Evolutionary conservation across 2,113 vertebrate species (phyloP).

Genomic region (Bos taurus): DNA sequence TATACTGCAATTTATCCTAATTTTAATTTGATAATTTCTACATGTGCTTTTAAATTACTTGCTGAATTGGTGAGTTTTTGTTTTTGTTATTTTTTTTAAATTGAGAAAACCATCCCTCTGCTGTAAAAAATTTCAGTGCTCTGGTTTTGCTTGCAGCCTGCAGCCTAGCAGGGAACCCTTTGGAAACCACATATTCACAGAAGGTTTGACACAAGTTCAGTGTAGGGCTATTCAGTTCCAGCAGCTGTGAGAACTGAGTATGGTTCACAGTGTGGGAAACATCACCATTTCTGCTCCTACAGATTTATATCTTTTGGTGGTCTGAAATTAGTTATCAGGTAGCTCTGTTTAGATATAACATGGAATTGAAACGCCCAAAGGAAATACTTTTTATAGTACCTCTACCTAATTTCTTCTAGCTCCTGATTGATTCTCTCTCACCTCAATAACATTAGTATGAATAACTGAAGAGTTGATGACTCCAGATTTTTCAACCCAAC

Average conservation of each 20-base stretch:
- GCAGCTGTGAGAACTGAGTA: background rate
- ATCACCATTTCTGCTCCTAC: background rate
- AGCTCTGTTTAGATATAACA: background rate
- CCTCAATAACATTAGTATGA: background rate
- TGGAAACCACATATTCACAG: background rate
- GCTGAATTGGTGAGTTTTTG: conserved; percentile 21
- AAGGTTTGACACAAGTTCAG: background rate
- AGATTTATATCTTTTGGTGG: background rate
- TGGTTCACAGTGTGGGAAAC: background rate
- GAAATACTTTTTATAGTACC: background rate
- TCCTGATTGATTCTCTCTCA: background rate
- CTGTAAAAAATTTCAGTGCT: background rate
- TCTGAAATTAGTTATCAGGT: background rate
- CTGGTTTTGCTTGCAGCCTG: background rate
- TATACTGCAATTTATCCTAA: background rate
- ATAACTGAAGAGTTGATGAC: background rate
- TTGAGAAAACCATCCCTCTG: background rate
- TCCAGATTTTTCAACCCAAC: background rate
- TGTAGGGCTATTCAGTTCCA: background rate
- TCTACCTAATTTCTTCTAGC: background rate
- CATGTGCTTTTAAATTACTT: conserved; percentile 36
- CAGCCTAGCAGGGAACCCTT: background rate
- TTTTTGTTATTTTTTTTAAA: background rate
- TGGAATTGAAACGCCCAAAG: background rate
- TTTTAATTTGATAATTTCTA: conserved; percentile 21